These are phyloP conservation scores for Silurus aristotelis DNA, from an alignment of 2,797 vertebrate species.

Conservation along the genomic window DNA sequence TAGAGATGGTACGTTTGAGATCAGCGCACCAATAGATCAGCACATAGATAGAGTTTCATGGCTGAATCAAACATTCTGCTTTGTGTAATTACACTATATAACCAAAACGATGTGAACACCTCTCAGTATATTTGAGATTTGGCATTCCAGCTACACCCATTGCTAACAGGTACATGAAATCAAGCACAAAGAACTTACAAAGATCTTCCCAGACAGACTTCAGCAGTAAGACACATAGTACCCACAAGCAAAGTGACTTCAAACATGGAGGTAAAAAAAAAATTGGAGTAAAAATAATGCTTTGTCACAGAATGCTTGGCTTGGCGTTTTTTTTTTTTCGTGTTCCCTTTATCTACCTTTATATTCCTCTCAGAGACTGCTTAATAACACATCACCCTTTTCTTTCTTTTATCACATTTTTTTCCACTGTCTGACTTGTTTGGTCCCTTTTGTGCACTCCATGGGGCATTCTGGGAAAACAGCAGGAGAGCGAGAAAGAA, in stretches of 20 bases:
- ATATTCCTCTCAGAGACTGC: background rate
- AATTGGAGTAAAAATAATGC: background rate
- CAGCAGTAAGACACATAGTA: background rate
- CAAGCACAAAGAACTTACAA: background rate
- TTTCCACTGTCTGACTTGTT: slow-evolving; percentile 20
- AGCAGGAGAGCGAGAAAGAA: slow-evolving; percentile 49
- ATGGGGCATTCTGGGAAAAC: slow-evolving; percentile 46
- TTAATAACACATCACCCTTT: background rate
- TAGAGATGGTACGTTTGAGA: too few relatives aligned
- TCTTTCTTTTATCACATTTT: background rate
- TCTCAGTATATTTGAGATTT: background rate
- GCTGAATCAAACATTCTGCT: background rate
- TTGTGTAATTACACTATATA: background rate
- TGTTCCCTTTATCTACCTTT: background rate
- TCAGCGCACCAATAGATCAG: too few relatives aligned
- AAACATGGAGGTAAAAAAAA: background rate
- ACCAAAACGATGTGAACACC: background rate
- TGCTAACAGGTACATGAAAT: background rate
- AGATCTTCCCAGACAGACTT: background rate
- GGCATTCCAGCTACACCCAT: background rate
- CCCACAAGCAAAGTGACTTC: background rate
- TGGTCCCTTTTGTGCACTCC: slow-evolving; percentile 26
- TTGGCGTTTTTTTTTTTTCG: background rate
- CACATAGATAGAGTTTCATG: too few relatives aligned
- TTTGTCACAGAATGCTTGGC: slow-evolving; percentile 1